Base-by-base conservation (phyloP, 2,113 vertebrate genomes). In the Neolamprologus tretocephalus region DNA sequence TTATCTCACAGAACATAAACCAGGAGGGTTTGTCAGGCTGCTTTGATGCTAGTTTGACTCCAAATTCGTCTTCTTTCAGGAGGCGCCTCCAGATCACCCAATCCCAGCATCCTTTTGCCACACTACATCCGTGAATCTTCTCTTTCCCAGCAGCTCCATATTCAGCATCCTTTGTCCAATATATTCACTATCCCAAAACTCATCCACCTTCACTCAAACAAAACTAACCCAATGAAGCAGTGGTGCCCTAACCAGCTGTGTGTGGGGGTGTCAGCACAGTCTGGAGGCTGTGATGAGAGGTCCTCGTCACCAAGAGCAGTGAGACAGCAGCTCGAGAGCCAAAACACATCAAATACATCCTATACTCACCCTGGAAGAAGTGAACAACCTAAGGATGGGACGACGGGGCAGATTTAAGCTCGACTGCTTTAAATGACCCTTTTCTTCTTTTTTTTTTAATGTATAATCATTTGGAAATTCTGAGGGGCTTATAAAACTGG, bases 51-150 rank as follows among this genome's bases (percentile, higher is more conserved):
- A 71, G 66, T 45, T 71, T 71, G 13, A 42, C 33, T 68, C 63
- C 6, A 35, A 37, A 68, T 68, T 13, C 0, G 3, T 68, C 33
- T 68, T 68, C 33, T 68, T 68, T 68, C 2, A 68, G 4, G 33
- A 12, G 33, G 63, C 11, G 2, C 55, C 28, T 61, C 57, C 58
- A 40, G 2, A 13, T 68, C 63, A 68, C 3, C 0, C 33, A 0
- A 37, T 66, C 0, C 2, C 63, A 40, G 19, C 19, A 21, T 40
- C 33, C 33, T 37, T 40, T 1, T 4, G 63, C 19, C 63, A 68
- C 33, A 68, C 33, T 68, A 68, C 11, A 68, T 4, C 19, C 1
- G 11, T 9, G 33, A 68, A 68, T 68, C 11, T 40, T 68, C 33
- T 40, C 2, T 68, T 68, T 21, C n/a, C 33, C 33, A 68, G 63